Evolutionary conservation across 2,113 vertebrate genomes (phyloP).

Genomic region (Cyphomyrus discorhynchus): DNA sequence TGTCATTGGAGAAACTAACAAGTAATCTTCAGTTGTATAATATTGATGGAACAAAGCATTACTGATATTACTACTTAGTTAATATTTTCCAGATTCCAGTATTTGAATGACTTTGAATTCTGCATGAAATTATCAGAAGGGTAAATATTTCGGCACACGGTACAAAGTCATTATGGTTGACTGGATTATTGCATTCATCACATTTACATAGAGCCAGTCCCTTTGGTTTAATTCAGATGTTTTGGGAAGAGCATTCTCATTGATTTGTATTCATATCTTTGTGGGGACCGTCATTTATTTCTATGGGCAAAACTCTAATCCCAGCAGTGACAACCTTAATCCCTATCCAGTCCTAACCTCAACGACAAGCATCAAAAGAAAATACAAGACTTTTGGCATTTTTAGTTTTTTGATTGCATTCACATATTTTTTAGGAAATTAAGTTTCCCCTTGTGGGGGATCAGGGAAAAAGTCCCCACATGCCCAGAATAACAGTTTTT

Average conservation of each 20-base stretch:
- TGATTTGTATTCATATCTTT: background rate
- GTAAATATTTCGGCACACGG: background rate
- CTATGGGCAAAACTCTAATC: background rate
- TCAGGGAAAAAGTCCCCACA: background rate
- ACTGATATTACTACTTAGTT: background rate
- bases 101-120: background rate
- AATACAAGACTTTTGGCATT: background rate
- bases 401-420: background rate
- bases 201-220: background rate
- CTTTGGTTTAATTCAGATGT: background rate
- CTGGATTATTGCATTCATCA: constrained; percentile 11
- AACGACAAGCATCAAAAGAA: background rate
- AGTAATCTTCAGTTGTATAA: background rate
- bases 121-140: background rate
- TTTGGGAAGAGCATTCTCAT: background rate
- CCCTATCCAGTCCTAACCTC: background rate
- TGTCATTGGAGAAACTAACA: background rate
- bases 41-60: background rate
- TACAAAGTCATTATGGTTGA: background rate
- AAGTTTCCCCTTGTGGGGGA: background rate
- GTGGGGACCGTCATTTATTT: background rate
- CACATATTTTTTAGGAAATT: background rate
- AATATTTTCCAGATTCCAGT: background rate
- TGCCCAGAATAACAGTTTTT: background rate
- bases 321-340: background rate